Evolutionary conservation across 2,113 vertebrate species (phyloP), one percentile per base, ranked within the genome.

Genomic region (Craseonycteris thonglongyai): DNA sequence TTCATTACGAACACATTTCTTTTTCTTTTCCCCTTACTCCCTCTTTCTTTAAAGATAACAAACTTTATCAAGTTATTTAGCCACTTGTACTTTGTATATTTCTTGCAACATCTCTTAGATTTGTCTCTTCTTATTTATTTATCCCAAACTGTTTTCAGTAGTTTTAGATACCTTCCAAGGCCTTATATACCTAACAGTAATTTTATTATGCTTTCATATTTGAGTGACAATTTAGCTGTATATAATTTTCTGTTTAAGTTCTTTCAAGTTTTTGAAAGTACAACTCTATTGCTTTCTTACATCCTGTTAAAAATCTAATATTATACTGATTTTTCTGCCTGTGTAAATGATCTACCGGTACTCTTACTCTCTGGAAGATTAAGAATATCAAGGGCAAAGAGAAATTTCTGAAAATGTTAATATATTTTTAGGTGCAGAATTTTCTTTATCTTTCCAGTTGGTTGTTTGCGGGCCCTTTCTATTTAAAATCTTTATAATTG

Each of bases 401-500:
- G 58, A 89, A 86, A 74, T 35, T 90, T 95, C n/a, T 56, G 13
- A 80, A 82, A 69, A 7, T 63, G 10, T 59, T 22, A 22, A 21
- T 87, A 9, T 84, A 88, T 80, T 51, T 88, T 75, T 84, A 69
- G 45, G 8, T 75, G 10, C 54, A 75, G 45, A n/a, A 49, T 74
- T 91, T 91, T 87, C 12, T 76, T 38, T 66, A 6, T 88, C 21
- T 93, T 42, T 92, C 56, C 82, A 90, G 93, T 61, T 40, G 45
- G 7, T 79, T 88, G n/a, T 94, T 38, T 95, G 1, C 71, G 18
- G 47, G 26, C 4, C 3, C 30, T 94, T 94, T 84, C 59, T 42
- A 47, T 75, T 71, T 58, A 90, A 75, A 80, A 79, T 87, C 28
- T 83, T 88, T 91, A 92, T 90, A 45, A 54, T 93, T 84, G 30